Conservation (phyloP, 2,113 vertebrate genomes). For the Xyrauchen texanus region DNA sequence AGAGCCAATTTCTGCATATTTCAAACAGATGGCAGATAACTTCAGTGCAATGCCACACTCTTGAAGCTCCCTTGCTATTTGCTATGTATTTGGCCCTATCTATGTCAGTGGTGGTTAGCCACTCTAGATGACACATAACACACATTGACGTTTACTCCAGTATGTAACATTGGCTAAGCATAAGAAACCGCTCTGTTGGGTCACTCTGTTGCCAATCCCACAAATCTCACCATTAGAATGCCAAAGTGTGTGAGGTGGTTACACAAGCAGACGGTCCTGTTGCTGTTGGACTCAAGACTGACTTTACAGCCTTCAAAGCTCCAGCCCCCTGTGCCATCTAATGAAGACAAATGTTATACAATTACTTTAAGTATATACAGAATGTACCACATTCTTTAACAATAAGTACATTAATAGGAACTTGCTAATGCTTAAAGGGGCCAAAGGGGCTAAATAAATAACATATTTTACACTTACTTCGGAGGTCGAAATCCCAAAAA, state of each 20-base stretch:
- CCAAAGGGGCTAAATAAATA: background rate
- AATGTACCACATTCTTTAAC: background rate
- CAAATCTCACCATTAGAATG: conserved; percentile 85
- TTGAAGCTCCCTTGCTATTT: no score
- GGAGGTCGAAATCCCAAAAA: conserved; percentile 91
- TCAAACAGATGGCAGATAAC: background rate
- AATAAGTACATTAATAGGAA: background rate
- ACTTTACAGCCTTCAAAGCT: conserved; percentile 77
- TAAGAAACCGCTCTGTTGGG: conserved; percentile 6
- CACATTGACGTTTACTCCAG: background rate
- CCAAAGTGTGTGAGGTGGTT: conserved; percentile 94
- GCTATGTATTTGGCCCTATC: background rate
- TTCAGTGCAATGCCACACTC: no score
- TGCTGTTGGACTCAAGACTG: conserved; percentile 70
- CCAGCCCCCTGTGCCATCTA: conserved; percentile 88
- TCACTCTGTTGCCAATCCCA: conserved; percentile 16
- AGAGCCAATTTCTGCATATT: background rate
- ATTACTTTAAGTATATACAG: background rate
- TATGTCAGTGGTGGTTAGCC: background rate
- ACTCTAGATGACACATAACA: background rate
- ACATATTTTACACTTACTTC: conserved; percentile 74
- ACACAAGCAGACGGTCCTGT: conserved; percentile 85
- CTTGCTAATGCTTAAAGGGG: background rate
- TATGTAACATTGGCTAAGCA: background rate
- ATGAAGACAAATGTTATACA: conserved; percentile 47